Evolutionary conservation across 2,888 invertebrate species (phyloP), one percentile per base, ranked within the genome.

Genomic region (Creontiades dilutus): DNA sequence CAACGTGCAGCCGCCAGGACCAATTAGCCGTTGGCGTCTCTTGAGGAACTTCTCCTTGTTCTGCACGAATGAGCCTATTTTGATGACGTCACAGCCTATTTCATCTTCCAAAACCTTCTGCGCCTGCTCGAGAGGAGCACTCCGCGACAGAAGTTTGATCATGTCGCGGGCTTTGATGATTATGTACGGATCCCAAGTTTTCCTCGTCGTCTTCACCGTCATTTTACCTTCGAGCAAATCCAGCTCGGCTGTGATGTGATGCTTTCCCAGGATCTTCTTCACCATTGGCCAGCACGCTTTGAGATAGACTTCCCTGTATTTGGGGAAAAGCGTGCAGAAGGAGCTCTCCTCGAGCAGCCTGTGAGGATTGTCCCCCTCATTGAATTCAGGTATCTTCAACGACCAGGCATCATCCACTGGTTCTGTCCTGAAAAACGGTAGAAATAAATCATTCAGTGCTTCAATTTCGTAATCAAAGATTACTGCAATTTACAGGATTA

Each of bases 101-200:
- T 98, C 98, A 93, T 99, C 99, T 92, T 98, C 96, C 47, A 98
- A 93, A 0, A 98, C 97, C 92, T 96, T 94, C 16, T 96, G 95
- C 2, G 99, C 99, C 94, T 99, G 99, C 93, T 99, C 99, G 92
- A 96, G 98, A 0, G 99, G 99, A 0, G 99, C 99, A 93, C 98
- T 98, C 92, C 99, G 95, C 0, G 99, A 97, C 92, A 99, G 94
- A 1, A 99, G 94, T 93, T 98, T 99, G 92, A 99, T 97, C 94
- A 99, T 95, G 93, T 99, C 99, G 91, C 99, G 95, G 28, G 91
- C 98, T 94, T 99, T 99, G 47, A 99, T 95, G 78, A 99, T 97
- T 88, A 99, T 97, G 92, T 97, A 99, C 0, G 99, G 99, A 94
- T 99, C 99, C 98, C 98, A 99, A 0, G 99, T 99, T 94, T 99